Base-by-base conservation (phyloP, 2,797 vertebrate genomes). In the Setipinna tenuifilis region DNA sequence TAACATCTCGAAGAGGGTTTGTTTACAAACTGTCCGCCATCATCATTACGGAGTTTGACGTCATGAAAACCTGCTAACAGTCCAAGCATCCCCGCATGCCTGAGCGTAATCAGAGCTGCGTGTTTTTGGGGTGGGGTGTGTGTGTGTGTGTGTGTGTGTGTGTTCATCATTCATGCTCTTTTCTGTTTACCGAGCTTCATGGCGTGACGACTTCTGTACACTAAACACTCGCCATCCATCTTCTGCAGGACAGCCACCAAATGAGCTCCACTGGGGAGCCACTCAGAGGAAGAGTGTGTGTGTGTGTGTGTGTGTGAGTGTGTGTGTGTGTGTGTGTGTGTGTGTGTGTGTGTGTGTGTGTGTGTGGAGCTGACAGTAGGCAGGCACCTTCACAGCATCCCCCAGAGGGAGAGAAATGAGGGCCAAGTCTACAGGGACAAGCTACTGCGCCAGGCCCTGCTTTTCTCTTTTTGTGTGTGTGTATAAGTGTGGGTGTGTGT, bases 181-280 rank as follows among this genome's bases (percentile, higher is more conserved):
- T 0, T 35, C n/a, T 78, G 71, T 78, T 78, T 78, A 44, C 31
- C 14, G 71, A 78, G 5, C 6, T 44, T 31, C 71, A 78, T 44
- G 35, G 71, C 71, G 71, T 78, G 71, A 78, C 71, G 71, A 78
- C 71, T 78, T 44, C 71, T 78, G 71, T 78, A 78, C 71, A 44
- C 71, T 31, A 78, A 19, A 21, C 71, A 44, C 71, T 78, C 71
- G 35, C 31, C 31, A 78, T 78, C 71, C 71, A 78, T 78, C 71
- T 78, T 54, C 14, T 11, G 1, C 11, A 11, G 50, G 82, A 82
- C 50, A 54, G 57, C 28, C 48, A 82, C 50, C 25, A 31, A 78
- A 78, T 78, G 71, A 78, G 71, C 16, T 19, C 68, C 68, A 31
- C 68, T 23, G 16, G 65, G 65, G 65, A 71, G 11, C 25, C 31